phyloP scores from a whole-genome alignment of 2,888 invertebrate species.

The Hipparchia sbordonii region DNA sequence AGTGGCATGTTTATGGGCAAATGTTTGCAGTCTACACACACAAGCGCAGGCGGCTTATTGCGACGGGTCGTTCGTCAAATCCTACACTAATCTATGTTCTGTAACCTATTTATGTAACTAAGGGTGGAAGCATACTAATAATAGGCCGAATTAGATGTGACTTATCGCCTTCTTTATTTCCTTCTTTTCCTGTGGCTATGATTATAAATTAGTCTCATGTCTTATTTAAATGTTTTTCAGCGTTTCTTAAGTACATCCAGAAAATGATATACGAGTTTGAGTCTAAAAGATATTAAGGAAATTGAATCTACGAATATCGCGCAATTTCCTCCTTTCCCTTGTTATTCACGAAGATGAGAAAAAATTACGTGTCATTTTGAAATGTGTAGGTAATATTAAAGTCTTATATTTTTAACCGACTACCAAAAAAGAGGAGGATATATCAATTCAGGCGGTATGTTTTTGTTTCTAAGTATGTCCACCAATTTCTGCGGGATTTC shows the following conservation, averaged over 20 bases:
- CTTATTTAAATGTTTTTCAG: slow-evolving; percentile 5
- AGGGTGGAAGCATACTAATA: not conserved
- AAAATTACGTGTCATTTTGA: slow-evolving; percentile 1
- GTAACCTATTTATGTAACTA: not conserved
- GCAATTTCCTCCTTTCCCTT: slow-evolving; percentile 20
- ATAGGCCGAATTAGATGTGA: not conserved
- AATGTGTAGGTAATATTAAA: not conserved
- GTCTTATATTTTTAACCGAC: not conserved
- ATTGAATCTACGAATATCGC: slow-evolving; percentile 24
- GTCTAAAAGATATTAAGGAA: slow-evolving; percentile 21
- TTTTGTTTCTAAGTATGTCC: too few relatives aligned
- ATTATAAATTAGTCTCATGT: not conserved
- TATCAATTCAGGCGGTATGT: too few relatives aligned
- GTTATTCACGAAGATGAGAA: slow-evolving; percentile 20
- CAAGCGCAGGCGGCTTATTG: not conserved
- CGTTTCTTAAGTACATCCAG: not conserved
- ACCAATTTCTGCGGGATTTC: too few relatives aligned
- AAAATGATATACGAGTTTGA: slow-evolving; percentile 6
- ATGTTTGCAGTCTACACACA: slow-evolving; percentile 9
- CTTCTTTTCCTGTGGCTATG: not conserved
- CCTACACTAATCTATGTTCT: not conserved
- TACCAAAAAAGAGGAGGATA: too few relatives aligned
- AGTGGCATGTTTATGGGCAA: slow-evolving; percentile 16
- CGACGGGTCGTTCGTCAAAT: slow-evolving; percentile 13
- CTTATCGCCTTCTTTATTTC: too few relatives aligned